Evolutionary conservation across 1,140 invertebrate species (phyloP), one percentile per base, ranked within the genome.

Genomic region (Dendroctonus valens): DNA sequence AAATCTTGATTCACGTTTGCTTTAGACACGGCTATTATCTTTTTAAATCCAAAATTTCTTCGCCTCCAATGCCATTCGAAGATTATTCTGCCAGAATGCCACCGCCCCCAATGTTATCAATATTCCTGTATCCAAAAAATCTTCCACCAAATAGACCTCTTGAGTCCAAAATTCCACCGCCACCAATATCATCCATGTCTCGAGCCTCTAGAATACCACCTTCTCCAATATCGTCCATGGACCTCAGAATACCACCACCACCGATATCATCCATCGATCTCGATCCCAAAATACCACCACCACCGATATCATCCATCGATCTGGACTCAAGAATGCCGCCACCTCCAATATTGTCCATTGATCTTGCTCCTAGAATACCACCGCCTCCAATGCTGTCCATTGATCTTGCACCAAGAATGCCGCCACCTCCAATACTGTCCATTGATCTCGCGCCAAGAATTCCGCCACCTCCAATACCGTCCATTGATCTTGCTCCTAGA

Each of bases 81-180:
- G 51, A 40, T 51, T 67, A 51, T 8, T 52, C 55, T 6, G 63
- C 41, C 39, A 73, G 50, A 46, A 67, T 44, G 12, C 46, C 40
- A 14, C 60, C 61, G 3, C 69, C 69, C 11, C 70, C 70, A 41
- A 72, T 68, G 15, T 41, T 50, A 41, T 69, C 70, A 5, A 71
- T 2, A 15, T 14, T 50, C 41, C 70, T 59, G 39, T 57, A 61
- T 8, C 42, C 44, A 11, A 71, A 37, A 14, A 62, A 26, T 42
- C 40, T 60, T 9, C 70, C 70, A n/a, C 64, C 72, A 41, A 72
- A 67, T 26, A 71, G 2, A 4, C 52, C 63, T 53, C 71, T 44
- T 4, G 41, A 42, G 48, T 60, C 53, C 15, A 71, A 39, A 39
- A 53, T 26, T 12, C 61, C 48, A 49, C 57, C 60, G 8, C 69